These are phyloP conservation scores for Meghimatium bilineatum DNA, from an alignment of 2,888 invertebrate genomes.

Conservation along the genomic window DNA sequence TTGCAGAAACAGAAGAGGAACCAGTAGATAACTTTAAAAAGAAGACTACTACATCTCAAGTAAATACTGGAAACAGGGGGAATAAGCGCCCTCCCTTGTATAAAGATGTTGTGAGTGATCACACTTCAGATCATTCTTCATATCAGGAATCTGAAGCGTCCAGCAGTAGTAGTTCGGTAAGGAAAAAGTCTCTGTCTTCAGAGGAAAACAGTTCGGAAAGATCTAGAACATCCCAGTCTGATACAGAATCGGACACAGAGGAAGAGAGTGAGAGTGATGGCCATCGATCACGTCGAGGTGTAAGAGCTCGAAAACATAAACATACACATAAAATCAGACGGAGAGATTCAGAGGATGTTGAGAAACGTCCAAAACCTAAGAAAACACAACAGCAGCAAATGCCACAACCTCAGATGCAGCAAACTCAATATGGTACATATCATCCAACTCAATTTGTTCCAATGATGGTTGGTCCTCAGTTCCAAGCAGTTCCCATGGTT, in stretches of 20 bases:
- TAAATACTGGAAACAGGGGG: conserved; percentile 36
- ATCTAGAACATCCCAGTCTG: conserved; percentile 18
- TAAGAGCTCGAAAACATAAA: background rate
- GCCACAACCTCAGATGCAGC: conserved; percentile 42
- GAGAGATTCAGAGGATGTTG: background rate
- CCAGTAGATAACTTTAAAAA: conserved; percentile 64
- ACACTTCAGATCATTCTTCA: conserved; percentile 30
- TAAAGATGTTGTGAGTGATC: conserved; percentile 45
- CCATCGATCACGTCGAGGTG: background rate
- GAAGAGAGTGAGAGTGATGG: conserved; percentile 30
- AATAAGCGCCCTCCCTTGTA: conserved; percentile 45
- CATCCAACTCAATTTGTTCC: conserved; percentile 61
- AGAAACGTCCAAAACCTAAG: background rate
- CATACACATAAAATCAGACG: conserved; percentile 3
- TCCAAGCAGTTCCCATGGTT: conserved; percentile 37
- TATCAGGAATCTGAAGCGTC: conserved; percentile 33
- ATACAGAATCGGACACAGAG: conserved; percentile 47
- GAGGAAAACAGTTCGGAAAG: conserved; percentile 30
- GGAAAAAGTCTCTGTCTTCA: conserved; percentile 17
- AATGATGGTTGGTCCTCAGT: conserved; percentile 52
- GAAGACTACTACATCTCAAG: conserved; percentile 59
- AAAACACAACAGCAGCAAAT: conserved; percentile 14
- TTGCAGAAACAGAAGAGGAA: conserved; percentile 62
- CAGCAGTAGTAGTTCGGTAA: conserved; percentile 4
- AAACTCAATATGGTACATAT: conserved; percentile 46